Evolutionary conservation across 2,797 vertebrate species (phyloP).

Genomic region (Scolopax bukidnonensis): DNA sequence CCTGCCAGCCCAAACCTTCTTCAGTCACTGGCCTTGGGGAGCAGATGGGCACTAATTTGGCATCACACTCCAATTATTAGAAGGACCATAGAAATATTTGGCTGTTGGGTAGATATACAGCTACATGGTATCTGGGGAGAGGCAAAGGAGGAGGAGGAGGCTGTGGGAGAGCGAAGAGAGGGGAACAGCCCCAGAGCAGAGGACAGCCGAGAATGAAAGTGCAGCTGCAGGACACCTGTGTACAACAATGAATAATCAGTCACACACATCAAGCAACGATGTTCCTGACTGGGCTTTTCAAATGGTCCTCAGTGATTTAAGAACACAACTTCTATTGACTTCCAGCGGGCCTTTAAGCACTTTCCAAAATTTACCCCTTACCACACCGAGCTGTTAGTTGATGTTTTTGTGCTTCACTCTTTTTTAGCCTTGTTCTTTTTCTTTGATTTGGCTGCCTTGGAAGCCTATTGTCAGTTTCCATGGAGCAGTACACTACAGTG

Average conservation of each 20-base stretch:
- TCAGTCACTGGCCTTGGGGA: background rate
- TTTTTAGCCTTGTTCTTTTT: background rate
- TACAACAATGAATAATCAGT: slow-evolving; percentile 22
- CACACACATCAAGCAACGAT: background rate
- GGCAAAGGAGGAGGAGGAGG: background rate
- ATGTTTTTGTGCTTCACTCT: background rate
- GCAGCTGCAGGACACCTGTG: background rate
- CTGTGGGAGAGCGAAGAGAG: background rate
- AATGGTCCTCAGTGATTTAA: slow-evolving; percentile 13
- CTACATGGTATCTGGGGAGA: background rate
- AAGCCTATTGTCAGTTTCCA: slow-evolving; percentile 60
- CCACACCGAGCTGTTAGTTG: background rate
- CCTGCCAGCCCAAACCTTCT: background rate
- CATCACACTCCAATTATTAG: background rate
- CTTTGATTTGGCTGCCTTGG: slow-evolving; percentile 56
- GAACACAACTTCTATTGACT: background rate
- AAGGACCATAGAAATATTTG: background rate
- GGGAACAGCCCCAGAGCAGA: background rate
- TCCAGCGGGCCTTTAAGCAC: background rate
- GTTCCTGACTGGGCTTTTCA: background rate
- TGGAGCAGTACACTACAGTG: background rate
- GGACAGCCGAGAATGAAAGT: background rate
- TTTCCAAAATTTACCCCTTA: slow-evolving; percentile 7
- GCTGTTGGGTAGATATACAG: background rate
- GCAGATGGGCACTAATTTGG: background rate